Base-by-base conservation (phyloP, 2,113 vertebrate species). In the Cyanistes caeruleus region DNA sequence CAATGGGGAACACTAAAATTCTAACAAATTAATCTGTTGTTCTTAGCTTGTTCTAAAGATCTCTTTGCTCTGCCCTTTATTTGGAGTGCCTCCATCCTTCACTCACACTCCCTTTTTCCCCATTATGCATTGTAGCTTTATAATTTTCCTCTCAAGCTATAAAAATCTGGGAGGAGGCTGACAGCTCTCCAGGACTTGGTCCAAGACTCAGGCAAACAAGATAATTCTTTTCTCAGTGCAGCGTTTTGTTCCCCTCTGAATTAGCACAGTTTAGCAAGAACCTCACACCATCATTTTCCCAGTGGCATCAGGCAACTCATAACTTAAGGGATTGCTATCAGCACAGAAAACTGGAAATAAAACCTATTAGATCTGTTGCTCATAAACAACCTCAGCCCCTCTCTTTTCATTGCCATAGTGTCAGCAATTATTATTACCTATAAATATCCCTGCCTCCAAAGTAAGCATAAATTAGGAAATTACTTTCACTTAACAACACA, bases 161-260 rank as follows among this genome's bases (percentile, higher is more conserved):
- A 81, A 75, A 95, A 91, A 46, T 48, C 49, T 28, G 30, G 30
- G 69, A 89, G 77, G 51, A 75, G 52, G 89, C 56, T 72, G 77
- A 89, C 49, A 87, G 35, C 41, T 49, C 46, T 79, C 56, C 69
- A 91, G 81, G 89, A 78, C 25, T 56, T 11, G 49, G 63, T 84
- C 89, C 89, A 93, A 90, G 84, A 74, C n/a, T 94, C 56, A 84
- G 44, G 53, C 78, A 62, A 87, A 94, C 56, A 88, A 62, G 35
- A 39, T 19, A 51, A 74, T 74, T 90, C 55, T 84, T 70, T 72
- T 43, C 59, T 60, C 77, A 30, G 62, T 15, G 65, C 49, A 82
- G 74, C 0, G 0, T 62, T 84, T 63, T 41, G 28, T 18, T 89
- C 49, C 55, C 35, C 53, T 84, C 23, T 58, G 75, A 87, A 87